Evolutionary conservation across 2,113 vertebrate species (phyloP).

Genomic region (Parus major): DNA sequence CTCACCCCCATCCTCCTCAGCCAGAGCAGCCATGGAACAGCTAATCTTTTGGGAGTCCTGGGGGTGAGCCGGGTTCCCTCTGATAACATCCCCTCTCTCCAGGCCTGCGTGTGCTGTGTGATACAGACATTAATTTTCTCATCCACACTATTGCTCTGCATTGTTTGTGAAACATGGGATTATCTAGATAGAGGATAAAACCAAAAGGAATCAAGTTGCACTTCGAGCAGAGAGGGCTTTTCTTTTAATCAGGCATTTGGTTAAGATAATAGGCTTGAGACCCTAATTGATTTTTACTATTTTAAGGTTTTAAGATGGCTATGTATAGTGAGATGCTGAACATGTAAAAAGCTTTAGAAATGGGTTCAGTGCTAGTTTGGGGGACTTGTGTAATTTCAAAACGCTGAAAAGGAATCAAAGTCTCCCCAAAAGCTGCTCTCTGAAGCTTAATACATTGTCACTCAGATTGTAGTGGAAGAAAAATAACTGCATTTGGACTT

Average conservation of each 20-base stretch:
- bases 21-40: not conserved
- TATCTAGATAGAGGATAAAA: slow-evolving; percentile 64
- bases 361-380: not conserved
- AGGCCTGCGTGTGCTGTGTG: slow-evolving; percentile 1
- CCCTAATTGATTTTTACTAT: slow-evolving; percentile 70
- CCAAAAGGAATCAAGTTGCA: slow-evolving; percentile 63
- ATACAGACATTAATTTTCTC: slow-evolving; percentile 45
- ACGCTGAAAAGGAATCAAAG: not conserved
- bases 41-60: slow-evolving; percentile 22
- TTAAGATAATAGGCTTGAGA: slow-evolving; percentile 70
- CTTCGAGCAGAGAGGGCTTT: slow-evolving; percentile 65
- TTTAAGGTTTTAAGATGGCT: slow-evolving; percentile 69
- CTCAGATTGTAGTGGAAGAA: not conserved
- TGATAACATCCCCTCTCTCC: slow-evolving; percentile 22
- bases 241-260: slow-evolving; percentile 69
- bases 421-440: not conserved
- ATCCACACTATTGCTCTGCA: slow-evolving; percentile 40
- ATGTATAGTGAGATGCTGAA: slow-evolving; percentile 32
- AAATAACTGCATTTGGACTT: not conserved
- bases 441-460: not conserved
- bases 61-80: not conserved
- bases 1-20: not conserved
- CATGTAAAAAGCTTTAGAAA: slow-evolving; percentile 34
- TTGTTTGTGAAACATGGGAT: slow-evolving; percentile 64
- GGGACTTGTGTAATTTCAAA: not conserved